Evolutionary conservation across 2,113 vertebrate genomes (phyloP), one percentile per base, ranked within the genome.

Genomic region (Ancistrus triradiatus): DNA sequence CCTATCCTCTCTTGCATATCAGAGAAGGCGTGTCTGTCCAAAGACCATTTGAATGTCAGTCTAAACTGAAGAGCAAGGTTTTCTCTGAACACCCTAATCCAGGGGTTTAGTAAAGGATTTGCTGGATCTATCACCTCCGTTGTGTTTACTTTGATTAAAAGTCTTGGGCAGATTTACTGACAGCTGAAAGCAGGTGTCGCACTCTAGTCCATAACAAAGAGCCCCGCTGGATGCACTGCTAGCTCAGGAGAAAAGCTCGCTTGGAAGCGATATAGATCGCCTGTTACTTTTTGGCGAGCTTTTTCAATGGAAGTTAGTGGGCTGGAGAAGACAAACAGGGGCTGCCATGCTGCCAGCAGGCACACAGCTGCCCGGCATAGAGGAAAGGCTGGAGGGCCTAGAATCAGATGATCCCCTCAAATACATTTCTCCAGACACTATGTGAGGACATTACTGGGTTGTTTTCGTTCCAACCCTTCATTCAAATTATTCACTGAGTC

Each of bases 121-220:
- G 37, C 59, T 33, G 52, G 64, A 51, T 73, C 52, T 63, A 51
- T 63, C n/a, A 7, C 46, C 43, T 22, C 27, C 28, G 43, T 50
- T 46, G 15, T 68, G 70, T 68, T 63, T 58, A 57, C 51, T 68
- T 68, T 73, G 51, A 68, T 72, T 67, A 63, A 66, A 66, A 59
- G 50, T 66, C 63, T 56, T 47, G 43, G 58, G 58, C 15, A 63
- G 51, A 55, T 38, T 56, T 43, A 51, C 60, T 21, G 46, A 59
- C 46, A 31, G 17, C 55, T 58, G 35, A 58, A 60, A 47, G 43
- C 21, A 17, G 25, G 28, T 57, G 35, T 58, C 48, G 25, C 15
- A 58, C 47, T 46, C 28, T 6, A 37, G 21, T 55, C 58, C 38
- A 58, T 61, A 57, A 56, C 63, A 62, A 72, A 63, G 21, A 25